A percentile compares a stretch with the other conserved stretches of the same genome.
phyloP scores from a whole-genome alignment of 2,888 invertebrate genomes.

The Hedya salicella region DNA sequence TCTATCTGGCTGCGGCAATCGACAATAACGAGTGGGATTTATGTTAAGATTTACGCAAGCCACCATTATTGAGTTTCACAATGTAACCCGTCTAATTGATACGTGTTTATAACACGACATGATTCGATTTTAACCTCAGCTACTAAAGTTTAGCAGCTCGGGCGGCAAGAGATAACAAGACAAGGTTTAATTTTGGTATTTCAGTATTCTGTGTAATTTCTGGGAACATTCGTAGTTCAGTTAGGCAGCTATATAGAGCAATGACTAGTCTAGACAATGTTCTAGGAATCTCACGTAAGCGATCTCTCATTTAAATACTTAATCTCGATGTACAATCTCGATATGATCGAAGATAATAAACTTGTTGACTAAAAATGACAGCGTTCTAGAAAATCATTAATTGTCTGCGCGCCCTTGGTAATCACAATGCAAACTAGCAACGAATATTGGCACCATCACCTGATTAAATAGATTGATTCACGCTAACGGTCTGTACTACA shows the following conservation, averaged over 20 bases:
- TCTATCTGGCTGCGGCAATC: conserved; percentile 44
- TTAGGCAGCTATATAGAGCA: no score
- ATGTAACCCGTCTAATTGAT: conserved; percentile 56
- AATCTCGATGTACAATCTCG: no score
- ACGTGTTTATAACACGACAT: conserved; percentile 31
- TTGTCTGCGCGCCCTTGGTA: not conserved
- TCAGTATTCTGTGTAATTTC: no score
- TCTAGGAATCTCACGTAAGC: no score
- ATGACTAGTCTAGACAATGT: no score
- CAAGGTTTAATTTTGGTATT: not conserved
- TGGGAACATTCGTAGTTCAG: no score
- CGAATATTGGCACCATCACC: no score
- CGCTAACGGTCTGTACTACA: no score
- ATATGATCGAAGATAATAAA: no score
- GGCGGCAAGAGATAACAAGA: not conserved
- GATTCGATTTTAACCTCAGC: not conserved
- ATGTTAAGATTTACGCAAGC: conserved; percentile 45
- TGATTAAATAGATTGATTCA: no score
- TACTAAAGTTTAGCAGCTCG: not conserved
- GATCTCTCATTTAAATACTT: no score
- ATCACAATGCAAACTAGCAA: not conserved
- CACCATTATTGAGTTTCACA: conserved; percentile 40
- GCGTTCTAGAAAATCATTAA: not conserved
- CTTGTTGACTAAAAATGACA: no score
- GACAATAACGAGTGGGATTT: conserved; percentile 46